Base-by-base conservation (phyloP, 1,140 invertebrate species). In the Polypedilum vanderplanki region DNA sequence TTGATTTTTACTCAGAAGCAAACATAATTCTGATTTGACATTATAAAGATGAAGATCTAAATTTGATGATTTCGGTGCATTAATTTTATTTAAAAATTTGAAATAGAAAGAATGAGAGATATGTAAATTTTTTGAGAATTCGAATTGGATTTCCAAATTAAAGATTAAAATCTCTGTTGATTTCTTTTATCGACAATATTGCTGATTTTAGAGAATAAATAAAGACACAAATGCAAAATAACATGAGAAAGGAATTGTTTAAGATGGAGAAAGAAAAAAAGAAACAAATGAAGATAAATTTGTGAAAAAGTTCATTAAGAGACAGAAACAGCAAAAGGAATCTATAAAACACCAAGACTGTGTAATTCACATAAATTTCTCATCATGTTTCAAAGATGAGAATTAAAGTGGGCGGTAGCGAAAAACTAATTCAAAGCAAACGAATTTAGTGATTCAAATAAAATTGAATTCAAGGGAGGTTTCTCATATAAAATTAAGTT, bases 281-380 rank as follows among this genome's bases (percentile, higher is more conserved):
- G 41, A 8, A 46, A 46, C 41, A 46, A 46, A 46, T 46, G 41
- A 46, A 46, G 41, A 46, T 46, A 46, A 46, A 46, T 46, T 46
- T 46, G 41, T 46, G 41, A 46, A 46, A 46, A 46, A 46, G 41
- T 46, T 46, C 41, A 46, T 46, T 46, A 46, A n/a, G 41, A 46
- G 15, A 15, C 41, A 46, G 15, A 8, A 15, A 46, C 41, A 46
- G 9, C 15, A 46, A 46, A 41, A 10, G 10, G 15, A 46, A 46
- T 46, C 41, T 46, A 15, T 46, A 46, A 46, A 41, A 4, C 40
- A 46, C 9, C 41, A 8, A 46, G 15, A 46, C 15, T 46, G 41
- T 10, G 41, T 46, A 15, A 46, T 46, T 46, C 15, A 46, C 9
- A 46, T 46, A 46, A 46, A 46, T 46, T 46, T 46, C 9, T 10